These are phyloP conservation scores for Oophaga pumilio DNA, from an alignment of 2,113 vertebrate genomes.

Conservation along the genomic window DNA sequence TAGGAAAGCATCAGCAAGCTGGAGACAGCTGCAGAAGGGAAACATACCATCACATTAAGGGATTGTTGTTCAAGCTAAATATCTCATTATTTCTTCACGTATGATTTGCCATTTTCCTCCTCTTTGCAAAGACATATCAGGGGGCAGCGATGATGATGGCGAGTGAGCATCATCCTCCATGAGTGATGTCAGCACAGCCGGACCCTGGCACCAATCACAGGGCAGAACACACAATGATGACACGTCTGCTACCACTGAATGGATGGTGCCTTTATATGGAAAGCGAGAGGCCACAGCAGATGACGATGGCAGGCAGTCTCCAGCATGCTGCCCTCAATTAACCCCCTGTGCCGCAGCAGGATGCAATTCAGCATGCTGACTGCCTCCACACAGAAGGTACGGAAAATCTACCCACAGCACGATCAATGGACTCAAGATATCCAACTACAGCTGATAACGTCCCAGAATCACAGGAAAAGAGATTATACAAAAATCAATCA, in stretches of 20 bases:
- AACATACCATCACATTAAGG: not conserved
- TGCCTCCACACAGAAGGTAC: not conserved
- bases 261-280: slow-evolving; percentile 26
- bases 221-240: not conserved
- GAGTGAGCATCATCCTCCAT: not conserved
- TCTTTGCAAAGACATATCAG: not conserved
- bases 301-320: not conserved
- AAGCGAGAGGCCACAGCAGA: not conserved
- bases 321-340: not conserved
- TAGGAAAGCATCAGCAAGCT: not conserved
- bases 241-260: not conserved
- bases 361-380: not conserved
- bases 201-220: not conserved
- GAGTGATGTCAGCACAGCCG: not conserved
- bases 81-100: not conserved
- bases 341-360: slow-evolving; percentile 1
- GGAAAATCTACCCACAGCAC: not conserved
- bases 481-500: not conserved
- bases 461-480: not conserved
- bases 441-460: not conserved
- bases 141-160: not conserved
- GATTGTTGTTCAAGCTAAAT: no score
- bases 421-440: not conserved
- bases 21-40: not conserved
- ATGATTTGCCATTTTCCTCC: not conserved